Percentiles rank a stretch among this genome's conserved stretches.
Conservation (phyloP, 2,113 vertebrate genomes). For the Dipodomys merriami region DNA sequence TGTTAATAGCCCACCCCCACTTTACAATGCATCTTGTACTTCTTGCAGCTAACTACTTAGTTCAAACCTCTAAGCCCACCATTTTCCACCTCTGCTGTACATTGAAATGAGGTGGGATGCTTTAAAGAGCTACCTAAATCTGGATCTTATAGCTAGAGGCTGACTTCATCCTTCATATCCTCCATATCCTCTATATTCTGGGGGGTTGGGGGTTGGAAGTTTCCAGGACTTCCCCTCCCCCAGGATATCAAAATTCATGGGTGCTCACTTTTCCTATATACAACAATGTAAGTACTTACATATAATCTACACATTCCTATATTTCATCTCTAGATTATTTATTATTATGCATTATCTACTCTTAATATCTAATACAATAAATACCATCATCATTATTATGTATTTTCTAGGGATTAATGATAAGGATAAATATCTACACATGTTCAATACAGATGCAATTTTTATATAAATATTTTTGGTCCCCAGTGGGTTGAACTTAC, state of each 20-base stretch:
- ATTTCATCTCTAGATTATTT: neutral
- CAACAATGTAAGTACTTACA: neutral
- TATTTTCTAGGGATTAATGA: neutral
- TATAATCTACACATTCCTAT: neutral
- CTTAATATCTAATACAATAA: too few relatives aligned
- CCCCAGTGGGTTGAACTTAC: neutral
- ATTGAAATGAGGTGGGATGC: neutral
- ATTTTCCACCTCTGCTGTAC: neutral
- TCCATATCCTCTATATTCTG: too few relatives aligned
- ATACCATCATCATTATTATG: too few relatives aligned
- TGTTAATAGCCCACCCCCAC: neutral
- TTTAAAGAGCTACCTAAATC: neutral
- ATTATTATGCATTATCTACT: neutral
- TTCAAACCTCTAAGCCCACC: neutral
- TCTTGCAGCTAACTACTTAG: constrained; percentile 11
- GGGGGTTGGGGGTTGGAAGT: neutral
- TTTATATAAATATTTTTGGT: neutral
- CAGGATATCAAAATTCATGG: neutral
- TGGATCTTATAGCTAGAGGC: neutral
- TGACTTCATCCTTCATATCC: neutral
- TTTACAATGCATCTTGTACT: neutral
- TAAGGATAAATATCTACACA: neutral
- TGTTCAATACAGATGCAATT: neutral
- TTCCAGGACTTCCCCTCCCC: neutral
- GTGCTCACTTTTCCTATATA: neutral